These are phyloP conservation scores for Apis dorsata DNA, from an alignment of 1,140 invertebrate species.

Conservation along the genomic window DNA sequence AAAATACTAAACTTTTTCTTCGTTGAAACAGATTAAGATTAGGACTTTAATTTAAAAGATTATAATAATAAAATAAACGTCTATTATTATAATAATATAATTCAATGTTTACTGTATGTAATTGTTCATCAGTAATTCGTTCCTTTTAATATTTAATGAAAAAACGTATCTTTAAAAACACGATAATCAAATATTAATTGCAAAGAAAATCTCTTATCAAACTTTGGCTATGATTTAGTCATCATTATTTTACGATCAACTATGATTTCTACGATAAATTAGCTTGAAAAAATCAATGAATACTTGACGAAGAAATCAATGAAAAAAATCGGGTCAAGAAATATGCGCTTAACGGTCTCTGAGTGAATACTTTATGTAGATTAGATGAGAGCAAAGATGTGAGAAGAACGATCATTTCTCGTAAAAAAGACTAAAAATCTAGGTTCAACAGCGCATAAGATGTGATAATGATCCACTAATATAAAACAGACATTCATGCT, in stretches of 20 bases:
- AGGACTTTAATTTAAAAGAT: too few species aligned
- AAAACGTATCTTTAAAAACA: not conserved
- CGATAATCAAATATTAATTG: not conserved
- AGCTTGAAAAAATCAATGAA: not conserved
- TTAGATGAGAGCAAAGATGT: slow-evolving; percentile 61
- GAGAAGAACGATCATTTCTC: not conserved
- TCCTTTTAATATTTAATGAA: not conserved
- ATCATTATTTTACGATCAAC: too few species aligned
- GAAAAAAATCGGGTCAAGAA: not conserved
- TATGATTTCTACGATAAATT: not conserved
- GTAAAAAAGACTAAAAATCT: not conserved
- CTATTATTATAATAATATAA: too few species aligned
- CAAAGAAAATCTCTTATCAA: not conserved
- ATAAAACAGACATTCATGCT: too few species aligned
- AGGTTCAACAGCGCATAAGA: not conserved
- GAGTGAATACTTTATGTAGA: slow-evolving; percentile 66
- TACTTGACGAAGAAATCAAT: not conserved
- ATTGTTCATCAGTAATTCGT: too few species aligned
- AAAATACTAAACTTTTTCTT: too few species aligned
- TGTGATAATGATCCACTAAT: not conserved
- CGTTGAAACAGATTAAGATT: too few species aligned
- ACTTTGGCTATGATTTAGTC: not conserved
- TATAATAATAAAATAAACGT: too few species aligned
- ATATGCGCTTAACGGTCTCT: not conserved
- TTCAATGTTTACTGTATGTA: too few species aligned